Conservation (phyloP, 2,888 invertebrate genomes). For the Pristionchus maxplancki region DNA sequence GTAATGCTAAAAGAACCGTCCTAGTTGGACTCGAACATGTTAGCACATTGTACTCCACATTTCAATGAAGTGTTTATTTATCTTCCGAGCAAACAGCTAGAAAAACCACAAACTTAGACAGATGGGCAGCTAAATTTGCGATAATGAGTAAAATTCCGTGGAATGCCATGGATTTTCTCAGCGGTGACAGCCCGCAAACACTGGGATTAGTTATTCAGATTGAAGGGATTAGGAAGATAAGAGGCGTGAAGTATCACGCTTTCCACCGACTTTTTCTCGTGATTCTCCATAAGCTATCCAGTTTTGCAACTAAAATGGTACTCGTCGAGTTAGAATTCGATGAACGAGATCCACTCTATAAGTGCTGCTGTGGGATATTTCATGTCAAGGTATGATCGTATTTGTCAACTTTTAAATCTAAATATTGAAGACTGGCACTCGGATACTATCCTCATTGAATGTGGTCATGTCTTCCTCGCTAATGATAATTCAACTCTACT, state of each 20-base stretch:
- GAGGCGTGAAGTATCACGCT: conserved; percentile 6
- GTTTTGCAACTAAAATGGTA: not conserved
- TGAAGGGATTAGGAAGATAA: not conserved
- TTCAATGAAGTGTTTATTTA: not conserved
- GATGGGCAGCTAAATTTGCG: no score
- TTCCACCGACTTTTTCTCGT: not conserved
- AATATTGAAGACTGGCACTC: not conserved
- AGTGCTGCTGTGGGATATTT: conserved; percentile 35
- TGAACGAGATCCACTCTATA: conserved; percentile 36
- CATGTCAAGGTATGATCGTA: conserved; percentile 4
- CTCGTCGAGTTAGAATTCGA: conserved; percentile 10
- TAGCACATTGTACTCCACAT: not conserved
- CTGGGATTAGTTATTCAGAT: not conserved
- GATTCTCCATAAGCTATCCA: not conserved
- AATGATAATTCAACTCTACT: not conserved
- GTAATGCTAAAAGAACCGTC: not conserved
- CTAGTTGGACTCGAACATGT: not conserved
- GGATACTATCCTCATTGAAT: not conserved
- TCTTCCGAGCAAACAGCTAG: no score
- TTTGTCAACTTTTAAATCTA: not conserved
- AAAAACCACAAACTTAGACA: no score
- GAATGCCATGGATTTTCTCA: not conserved
- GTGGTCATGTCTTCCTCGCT: not conserved
- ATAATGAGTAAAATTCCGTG: no score
- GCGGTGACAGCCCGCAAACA: not conserved